Conservation (phyloP, 1,140 invertebrate genomes). For the Macrostomum lignano region DNA sequence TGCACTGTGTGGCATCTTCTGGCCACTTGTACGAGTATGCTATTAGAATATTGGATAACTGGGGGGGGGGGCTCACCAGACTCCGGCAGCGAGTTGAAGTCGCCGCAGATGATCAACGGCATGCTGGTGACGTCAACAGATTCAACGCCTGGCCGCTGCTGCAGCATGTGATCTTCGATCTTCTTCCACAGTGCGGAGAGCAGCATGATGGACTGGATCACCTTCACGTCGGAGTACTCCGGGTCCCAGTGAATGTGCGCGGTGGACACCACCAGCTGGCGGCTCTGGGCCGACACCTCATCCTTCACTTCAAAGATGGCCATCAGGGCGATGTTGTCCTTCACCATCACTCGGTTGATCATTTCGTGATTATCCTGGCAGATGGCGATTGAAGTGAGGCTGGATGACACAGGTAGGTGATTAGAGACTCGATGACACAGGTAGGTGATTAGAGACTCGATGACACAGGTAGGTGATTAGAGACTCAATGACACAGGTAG, state of each 20-base stretch:
- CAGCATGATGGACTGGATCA: constrained; percentile 98
- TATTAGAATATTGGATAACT: too few species aligned
- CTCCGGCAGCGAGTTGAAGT: constrained; percentile 90
- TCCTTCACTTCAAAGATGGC: constrained; percentile 72
- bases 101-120: constrained; percentile 75
- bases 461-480: too few species aligned
- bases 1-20: too few species aligned
- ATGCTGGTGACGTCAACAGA: constrained; percentile 28
- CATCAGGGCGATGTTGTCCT: constrained; percentile 88
- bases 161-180: constrained; percentile 13
- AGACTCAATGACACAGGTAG: too few species aligned
- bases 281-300: constrained; percentile 5
- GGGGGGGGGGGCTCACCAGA: too few species aligned
- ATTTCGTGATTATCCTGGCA: too few species aligned
- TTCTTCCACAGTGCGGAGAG: constrained; percentile 45
- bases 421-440: too few species aligned
- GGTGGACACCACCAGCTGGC: constrained; percentile 55
- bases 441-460: too few species aligned
- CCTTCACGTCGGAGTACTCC: constrained; percentile 95
- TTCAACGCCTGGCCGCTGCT: background rate
- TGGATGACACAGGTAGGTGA: too few species aligned
- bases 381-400: too few species aligned
- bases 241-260: constrained; percentile 99
- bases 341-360: constrained; percentile 95
- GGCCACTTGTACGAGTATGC: too few species aligned